Evolutionary conservation across 2,797 vertebrate genomes (phyloP).

Genomic region (Eurystomus glaucurus): DNA sequence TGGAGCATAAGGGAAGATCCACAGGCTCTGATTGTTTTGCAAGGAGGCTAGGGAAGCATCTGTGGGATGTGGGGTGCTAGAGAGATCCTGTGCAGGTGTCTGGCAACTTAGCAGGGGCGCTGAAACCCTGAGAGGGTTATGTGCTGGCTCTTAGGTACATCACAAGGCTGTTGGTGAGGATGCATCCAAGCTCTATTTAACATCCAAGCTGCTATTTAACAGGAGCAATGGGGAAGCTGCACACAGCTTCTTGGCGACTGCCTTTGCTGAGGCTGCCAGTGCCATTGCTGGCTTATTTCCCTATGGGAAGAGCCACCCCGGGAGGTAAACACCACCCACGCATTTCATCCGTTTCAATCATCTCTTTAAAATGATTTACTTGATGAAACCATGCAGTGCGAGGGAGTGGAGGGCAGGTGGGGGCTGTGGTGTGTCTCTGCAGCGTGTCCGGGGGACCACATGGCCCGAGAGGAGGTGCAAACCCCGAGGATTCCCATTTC

Average conservation of each 20-base stretch:
- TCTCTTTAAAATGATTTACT: constrained; percentile 48
- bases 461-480: constrained; percentile 25
- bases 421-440: not conserved
- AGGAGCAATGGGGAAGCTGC: not conserved
- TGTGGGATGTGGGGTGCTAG: not conserved
- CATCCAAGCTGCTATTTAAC: not conserved
- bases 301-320: not conserved
- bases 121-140: not conserved
- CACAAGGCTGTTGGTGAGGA: not conserved
- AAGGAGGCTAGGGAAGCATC: not conserved
- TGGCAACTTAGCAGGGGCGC: not conserved
- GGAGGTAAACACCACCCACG: constrained; percentile 50
- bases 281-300: not conserved
- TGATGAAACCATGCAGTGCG: not conserved
- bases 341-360: constrained; percentile 3
- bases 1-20: not conserved
- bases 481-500: constrained; percentile 49
- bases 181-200: not conserved
- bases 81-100: not conserved
- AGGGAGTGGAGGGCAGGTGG: not conserved
- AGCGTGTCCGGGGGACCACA: not conserved
- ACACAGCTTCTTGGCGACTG: not conserved
- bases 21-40: not conserved
- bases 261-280: not conserved
- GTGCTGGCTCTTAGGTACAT: not conserved